Conservation (phyloP, 2,888 invertebrate genomes). For the Hirudinaria manillensis region DNA sequence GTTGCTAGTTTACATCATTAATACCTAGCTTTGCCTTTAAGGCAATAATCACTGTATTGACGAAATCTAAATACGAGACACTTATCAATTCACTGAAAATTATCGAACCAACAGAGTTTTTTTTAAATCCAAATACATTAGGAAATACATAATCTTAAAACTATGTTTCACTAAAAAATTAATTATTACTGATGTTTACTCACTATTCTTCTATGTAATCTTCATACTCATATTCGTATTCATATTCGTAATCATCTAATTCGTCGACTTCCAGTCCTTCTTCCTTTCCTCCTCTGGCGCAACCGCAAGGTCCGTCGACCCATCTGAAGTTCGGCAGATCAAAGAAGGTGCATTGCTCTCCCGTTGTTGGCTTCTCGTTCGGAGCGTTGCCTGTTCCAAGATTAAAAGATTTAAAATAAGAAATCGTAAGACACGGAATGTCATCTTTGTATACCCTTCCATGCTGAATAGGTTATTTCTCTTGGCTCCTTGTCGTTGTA, state of each 20-base stretch:
- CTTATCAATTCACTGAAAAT: no score
- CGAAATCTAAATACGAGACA: no score
- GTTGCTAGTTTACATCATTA: no score
- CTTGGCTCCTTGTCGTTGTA: slow-evolving; percentile 17
- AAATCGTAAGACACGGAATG: neutral
- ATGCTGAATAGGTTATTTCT: neutral
- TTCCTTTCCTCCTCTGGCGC: slow-evolving; percentile 9
- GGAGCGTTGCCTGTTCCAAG: neutral
- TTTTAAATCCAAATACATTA: no score
- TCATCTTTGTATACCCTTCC: slow-evolving; percentile 10
- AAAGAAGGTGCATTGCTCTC: slow-evolving; percentile 23
- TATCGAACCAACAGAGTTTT: no score
- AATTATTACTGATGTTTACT: neutral
- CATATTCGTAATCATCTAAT: neutral
- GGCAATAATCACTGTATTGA: no score
- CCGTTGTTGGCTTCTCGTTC: neutral
- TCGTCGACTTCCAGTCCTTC: slow-evolving; percentile 6
- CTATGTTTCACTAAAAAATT: neutral
- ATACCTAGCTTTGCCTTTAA: no score
- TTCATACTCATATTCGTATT: slow-evolving; percentile 17
- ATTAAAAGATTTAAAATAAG: neutral
- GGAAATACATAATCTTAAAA: neutral
- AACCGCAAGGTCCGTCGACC: slow-evolving; percentile 15
- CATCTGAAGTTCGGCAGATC: slow-evolving; percentile 15
- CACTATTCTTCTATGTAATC: neutral